These are phyloP conservation scores for Pempheris klunzingeri DNA, from an alignment of 2,797 vertebrate species.

Conservation along the genomic window DNA sequence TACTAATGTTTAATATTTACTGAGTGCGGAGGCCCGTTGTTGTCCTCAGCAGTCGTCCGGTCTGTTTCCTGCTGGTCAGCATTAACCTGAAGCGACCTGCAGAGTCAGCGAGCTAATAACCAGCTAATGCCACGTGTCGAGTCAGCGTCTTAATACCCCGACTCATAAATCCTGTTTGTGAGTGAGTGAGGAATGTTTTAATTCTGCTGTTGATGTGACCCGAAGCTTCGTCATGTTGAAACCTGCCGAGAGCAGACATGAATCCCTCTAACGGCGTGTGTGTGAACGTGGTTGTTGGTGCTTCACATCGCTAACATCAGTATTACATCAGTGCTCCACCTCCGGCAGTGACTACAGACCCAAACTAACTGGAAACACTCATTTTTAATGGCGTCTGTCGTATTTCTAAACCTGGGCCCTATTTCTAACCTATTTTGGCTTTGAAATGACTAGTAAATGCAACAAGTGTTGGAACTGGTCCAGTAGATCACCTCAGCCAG, in stretches of 20 bases:
- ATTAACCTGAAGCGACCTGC: not conserved
- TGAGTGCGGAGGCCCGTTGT: not conserved
- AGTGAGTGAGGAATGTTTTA: constrained; percentile 17
- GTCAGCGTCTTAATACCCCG: constrained; percentile 23
- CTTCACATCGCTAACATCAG: not conserved
- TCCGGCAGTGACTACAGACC: not conserved
- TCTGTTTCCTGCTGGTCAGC: not conserved
- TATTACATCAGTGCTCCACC: too few relatives aligned
- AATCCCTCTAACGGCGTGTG: not conserved
- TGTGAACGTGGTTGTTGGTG: not conserved
- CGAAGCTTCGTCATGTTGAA: not conserved
- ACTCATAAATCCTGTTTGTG: constrained; percentile 8
- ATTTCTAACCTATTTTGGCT: too few relatives aligned
- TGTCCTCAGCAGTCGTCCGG: not conserved
- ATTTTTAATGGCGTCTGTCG: too few relatives aligned
- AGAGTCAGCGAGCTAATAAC: constrained; percentile 34
- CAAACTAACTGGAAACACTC: too few relatives aligned
- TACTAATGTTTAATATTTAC: not conserved
- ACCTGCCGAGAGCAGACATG: not conserved
- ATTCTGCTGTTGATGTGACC: constrained; percentile 2
- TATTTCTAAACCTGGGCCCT: too few relatives aligned
- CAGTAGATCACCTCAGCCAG: too few relatives aligned
- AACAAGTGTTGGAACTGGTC: too few relatives aligned
- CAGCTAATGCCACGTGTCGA: not conserved
- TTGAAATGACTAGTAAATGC: too few relatives aligned